Base-by-base conservation (phyloP, 2,888 invertebrate species). In the Caenorhabditis sp. region DNA sequence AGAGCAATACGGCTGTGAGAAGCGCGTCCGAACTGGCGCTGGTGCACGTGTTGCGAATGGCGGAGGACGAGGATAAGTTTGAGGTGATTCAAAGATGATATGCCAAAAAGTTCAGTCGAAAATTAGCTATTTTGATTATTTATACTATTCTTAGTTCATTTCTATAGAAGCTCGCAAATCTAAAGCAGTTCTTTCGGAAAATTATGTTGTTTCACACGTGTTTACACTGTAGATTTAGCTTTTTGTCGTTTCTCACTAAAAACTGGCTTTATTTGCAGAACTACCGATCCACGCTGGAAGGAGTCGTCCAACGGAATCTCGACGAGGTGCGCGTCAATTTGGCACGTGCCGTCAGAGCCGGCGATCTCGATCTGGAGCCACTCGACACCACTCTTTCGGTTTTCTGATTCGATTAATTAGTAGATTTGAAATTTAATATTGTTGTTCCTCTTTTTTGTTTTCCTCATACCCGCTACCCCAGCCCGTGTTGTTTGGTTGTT, bases 1-100 rank as follows among this genome's bases (percentile, higher is more conserved):
- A 98, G 91, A 97, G 96, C 91, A 97, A 97, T 91, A 93, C 95
- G 52, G 94, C 95, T 89, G 97, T 98, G 43, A 94, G 95, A 90
- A 94, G 95, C 41, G 95, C 95, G 91, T 94, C 96, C 41, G 98
- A 98, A 92, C 92, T 94, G 79, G 96, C 96, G 8, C 92, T 98
- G 55, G 93, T 96, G 52, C 93, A 94, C 56, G 92, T 96, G 82
- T 92, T 98, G 82, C 92, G 93, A 73, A 91, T 97, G 81, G 92
- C 93, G 83, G 92, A 93, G 61, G 94, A 94, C 59, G 89, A 77
- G 24, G 58, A 73, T 3, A 50, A 48, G 24, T 86, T 77, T 72
- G 83, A 86, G 74, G 87, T 80, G 20, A 76, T 59, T 15, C 20
- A 0, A 24, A 24, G 27, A 13, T 11, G 4, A 27, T 17, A 8